Evolutionary conservation across 92 coral and sea anemone genomes (phyloP).

Genomic region (Heliopora coerulea): DNA sequence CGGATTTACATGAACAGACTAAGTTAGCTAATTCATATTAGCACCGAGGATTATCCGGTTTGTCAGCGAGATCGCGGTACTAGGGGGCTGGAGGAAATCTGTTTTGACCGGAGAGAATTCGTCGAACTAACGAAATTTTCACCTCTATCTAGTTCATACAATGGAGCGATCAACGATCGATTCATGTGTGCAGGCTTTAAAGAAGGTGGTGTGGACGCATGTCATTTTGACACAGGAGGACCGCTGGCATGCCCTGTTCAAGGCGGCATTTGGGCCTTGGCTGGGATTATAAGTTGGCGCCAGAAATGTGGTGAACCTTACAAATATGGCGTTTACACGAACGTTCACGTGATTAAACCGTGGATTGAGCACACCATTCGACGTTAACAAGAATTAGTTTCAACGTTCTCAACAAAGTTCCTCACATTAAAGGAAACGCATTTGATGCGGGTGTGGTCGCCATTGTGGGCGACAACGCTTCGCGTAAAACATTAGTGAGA

Average conservation of each 20-base stretch:
- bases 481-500: background rate
- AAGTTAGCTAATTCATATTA: too few species aligned
- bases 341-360: slow-evolving; percentile 66
- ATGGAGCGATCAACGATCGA: slow-evolving; percentile 71
- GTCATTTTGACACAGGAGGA: slow-evolving; percentile 94
- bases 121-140: too few species aligned
- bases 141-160: slow-evolving; percentile 75
- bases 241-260: slow-evolving; percentile 86
- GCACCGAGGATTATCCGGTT: too few species aligned
- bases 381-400: too few species aligned
- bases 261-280: slow-evolving; percentile 76
- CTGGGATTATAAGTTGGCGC: slow-evolving; percentile 98
- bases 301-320: slow-evolving; percentile 82
- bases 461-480: too few species aligned
- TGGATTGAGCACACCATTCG: slow-evolving; percentile 63
- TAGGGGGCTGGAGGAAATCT: too few species aligned
- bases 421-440: background rate
- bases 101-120: too few species aligned
- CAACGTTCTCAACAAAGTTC: background rate
- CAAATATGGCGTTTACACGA: slow-evolving; percentile 97
- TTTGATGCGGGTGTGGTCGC: background rate
- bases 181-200: slow-evolving; percentile 98
- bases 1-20: too few species aligned
- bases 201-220: slow-evolving; percentile 95
- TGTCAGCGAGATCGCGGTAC: too few species aligned